These are phyloP conservation scores for Eciton burchellii DNA, from an alignment of 1,140 invertebrate genomes.

Conservation along the genomic window DNA sequence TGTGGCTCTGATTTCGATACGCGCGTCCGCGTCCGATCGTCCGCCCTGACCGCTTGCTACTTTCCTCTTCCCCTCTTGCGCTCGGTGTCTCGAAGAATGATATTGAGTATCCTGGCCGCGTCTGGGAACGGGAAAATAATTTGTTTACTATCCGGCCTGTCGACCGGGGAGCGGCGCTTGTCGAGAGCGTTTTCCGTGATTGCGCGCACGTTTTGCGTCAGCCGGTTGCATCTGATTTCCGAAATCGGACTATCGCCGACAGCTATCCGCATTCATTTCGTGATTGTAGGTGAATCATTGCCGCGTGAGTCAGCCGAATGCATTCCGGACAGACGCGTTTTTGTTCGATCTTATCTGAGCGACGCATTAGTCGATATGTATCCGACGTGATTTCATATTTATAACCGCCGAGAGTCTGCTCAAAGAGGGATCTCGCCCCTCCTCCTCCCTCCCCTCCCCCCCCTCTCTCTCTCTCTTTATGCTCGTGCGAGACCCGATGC, in stretches of 20 bases:
- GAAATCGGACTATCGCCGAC: neutral
- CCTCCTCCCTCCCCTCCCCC: too few species aligned
- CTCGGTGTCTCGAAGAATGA: neutral
- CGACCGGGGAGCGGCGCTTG: too few species aligned
- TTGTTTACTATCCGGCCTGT: too few species aligned
- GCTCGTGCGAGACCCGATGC: neutral
- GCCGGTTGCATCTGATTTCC: neutral
- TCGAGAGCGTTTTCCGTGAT: too few species aligned
- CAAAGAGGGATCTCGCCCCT: too few species aligned
- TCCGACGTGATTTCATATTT: neutral
- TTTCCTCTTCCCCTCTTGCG: neutral
- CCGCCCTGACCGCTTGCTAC: too few species aligned
- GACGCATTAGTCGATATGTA: neutral
- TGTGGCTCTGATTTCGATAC: slow-evolving; percentile 55
- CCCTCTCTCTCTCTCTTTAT: too few species aligned
- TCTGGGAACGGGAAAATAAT: too few species aligned
- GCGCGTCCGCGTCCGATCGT: slow-evolving; percentile 12
- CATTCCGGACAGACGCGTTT: neutral
- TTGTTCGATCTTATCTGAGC: slow-evolving; percentile 40
- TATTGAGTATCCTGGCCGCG: too few species aligned
- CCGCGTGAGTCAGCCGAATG: slow-evolving; percentile 20
- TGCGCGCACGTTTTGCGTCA: too few species aligned
- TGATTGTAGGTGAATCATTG: slow-evolving; percentile 11
- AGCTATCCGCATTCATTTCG: neutral
- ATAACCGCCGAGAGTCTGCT: too few species aligned